phyloP scores from a whole-genome alignment of 2,888 invertebrate species.

The Nephrotoma guestfalica region DNA sequence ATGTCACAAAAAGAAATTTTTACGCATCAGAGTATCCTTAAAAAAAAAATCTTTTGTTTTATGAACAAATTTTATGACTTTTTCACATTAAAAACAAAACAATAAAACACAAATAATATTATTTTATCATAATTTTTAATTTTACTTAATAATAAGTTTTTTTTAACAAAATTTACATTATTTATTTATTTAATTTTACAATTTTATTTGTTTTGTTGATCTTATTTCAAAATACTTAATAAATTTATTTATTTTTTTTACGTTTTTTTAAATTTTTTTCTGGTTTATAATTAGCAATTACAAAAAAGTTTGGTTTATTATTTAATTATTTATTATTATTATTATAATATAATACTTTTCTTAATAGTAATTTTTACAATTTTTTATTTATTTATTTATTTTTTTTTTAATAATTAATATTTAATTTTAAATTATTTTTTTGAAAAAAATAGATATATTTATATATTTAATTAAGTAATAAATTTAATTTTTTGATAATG shows the following conservation, averaged over 20 bases:
- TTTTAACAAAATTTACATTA: not conserved
- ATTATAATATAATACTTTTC: not conserved
- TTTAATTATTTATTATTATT: not conserved
- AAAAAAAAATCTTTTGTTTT: too few species aligned
- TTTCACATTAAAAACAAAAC: not conserved
- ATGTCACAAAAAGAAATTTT: too few species aligned
- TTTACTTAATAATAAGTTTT: not conserved
- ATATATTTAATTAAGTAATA: not conserved
- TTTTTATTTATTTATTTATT: not conserved
- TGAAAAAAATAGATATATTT: not conserved
- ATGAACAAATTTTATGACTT: too few species aligned
- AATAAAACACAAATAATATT: not conserved
- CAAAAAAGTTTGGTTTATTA: not conserved
- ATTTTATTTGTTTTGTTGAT: not conserved
- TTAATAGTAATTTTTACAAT: not conserved
- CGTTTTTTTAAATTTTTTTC: not conserved
- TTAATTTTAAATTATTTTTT: not conserved
- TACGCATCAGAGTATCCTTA: too few species aligned
- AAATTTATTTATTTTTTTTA: not conserved
- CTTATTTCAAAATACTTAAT: not conserved
- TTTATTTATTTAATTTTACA: not conserved
- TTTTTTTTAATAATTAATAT: not conserved
- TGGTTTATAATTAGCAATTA: not conserved
- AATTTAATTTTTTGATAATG: not conserved
- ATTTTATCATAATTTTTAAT: not conserved